Conservation (phyloP, 2,113 vertebrate species). For the Setophaga kirtlandii region DNA sequence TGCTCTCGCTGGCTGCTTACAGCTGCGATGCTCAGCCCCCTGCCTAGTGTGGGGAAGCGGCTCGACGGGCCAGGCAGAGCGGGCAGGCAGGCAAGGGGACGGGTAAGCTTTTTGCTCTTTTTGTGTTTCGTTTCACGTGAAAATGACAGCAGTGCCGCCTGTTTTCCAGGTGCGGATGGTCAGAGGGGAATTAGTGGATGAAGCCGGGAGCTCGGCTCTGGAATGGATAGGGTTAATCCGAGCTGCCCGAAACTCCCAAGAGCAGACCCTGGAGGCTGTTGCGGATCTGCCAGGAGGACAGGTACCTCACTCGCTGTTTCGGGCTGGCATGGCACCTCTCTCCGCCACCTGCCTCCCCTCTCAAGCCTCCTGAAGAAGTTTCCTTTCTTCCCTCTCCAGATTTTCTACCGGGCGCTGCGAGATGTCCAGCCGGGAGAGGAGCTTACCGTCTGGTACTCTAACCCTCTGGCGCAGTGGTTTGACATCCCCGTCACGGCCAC, state of each 20-base stretch:
- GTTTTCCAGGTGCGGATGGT: slow-evolving; percentile 88
- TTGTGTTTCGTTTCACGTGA: not conserved
- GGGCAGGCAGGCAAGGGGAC: not conserved
- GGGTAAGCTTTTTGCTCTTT: not conserved
- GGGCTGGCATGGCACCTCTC: not conserved
- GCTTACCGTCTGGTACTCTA: slow-evolving; percentile 95
- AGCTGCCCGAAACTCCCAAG: slow-evolving; percentile 90
- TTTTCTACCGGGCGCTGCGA: slow-evolving; percentile 90
- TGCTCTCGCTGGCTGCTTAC: not conserved
- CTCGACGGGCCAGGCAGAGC: not conserved
- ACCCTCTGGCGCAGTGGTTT: slow-evolving; percentile 92
- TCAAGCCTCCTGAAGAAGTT: slow-evolving; percentile 39
- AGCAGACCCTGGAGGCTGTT: slow-evolving; percentile 94
- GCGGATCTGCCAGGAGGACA: slow-evolving; percentile 96
- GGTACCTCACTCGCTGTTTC: slow-evolving; percentile 74
- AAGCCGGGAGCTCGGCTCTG: slow-evolving; percentile 86
- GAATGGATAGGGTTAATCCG: slow-evolving; percentile 98
- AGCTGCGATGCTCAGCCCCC: not conserved
- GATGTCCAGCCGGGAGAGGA: slow-evolving; percentile 95
- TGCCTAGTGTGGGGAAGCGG: not conserved
- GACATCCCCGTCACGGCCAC: slow-evolving; percentile 93
- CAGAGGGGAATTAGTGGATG: slow-evolving; percentile 92
- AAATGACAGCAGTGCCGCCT: slow-evolving; percentile 18
- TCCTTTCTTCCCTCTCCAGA: slow-evolving; percentile 73
- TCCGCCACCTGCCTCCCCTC: not conserved